Base-by-base conservation (phyloP, 2,797 vertebrate genomes). In the Phrynocephalus vlangalii region DNA sequence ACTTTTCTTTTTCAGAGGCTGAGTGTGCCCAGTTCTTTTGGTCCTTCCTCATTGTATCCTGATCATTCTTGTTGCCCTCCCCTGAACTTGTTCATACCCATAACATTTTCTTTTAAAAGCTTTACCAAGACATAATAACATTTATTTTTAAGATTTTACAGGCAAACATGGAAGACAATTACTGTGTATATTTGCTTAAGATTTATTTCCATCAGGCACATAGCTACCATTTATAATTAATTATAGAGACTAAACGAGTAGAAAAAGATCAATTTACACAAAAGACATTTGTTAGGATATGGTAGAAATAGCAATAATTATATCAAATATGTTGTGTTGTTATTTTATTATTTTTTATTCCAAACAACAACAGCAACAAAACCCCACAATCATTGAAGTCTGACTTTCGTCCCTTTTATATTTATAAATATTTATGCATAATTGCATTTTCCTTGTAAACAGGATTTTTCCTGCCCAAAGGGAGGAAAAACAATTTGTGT, bases 381-480 rank as follows among this genome's bases (percentile, higher is more conserved):
- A 44, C 9, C 78, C 67, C 93, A 92, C 38, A 80, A 44, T 33
- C 77, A 91, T 77, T 92, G 86, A 94, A 91, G 93, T 93, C 92
- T 94, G 92, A 92, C 66, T 93, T 91, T 84, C 92, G 93, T 90
- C 71, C 79, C 86, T 81, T 68, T 94, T 94, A 28, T 90, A 95
- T 96, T 94, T 94, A 97, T 97, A 97, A 97, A 97, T 97, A 97
- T 97, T 96, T 96, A 96, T 96, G 84, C 90, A 91, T 91, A 94
- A 95, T 95, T 95, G 90, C 79, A 92, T 96, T 96, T 95, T 93
- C 84, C 88, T 94, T 96, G 94, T 96, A 96, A 97, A 96, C 94
- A 95, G 90, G 89, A 86, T 93, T 95, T 96, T 96, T 94, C 91
- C 86, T 95, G 89, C 95, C 96, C 95, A 96, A 96, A 96, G 96